Evolutionary conservation across 1,140 invertebrate species (phyloP).

Genomic region (Gryllus bimaculatus): DNA sequence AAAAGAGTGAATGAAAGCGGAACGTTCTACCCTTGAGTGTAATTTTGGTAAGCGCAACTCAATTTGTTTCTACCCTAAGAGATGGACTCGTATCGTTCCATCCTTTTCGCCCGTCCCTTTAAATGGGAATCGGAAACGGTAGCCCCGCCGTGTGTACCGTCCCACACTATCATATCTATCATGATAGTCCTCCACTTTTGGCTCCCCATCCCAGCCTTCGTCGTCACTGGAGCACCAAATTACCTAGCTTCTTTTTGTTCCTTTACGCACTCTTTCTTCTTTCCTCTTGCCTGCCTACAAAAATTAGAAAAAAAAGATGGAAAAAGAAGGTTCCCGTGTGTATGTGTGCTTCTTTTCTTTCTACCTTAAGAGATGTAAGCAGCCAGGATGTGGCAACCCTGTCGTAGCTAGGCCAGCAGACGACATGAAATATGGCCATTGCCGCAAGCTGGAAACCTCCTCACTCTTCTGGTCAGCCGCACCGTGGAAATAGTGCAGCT

Average conservation of each 20-base stretch:
- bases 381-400: slow-evolving; percentile 27
- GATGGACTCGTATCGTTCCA: neutral
- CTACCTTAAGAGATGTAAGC: neutral
- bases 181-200: slow-evolving; percentile 14
- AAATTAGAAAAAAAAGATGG: too few relatives aligned
- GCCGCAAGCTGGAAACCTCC: slow-evolving; percentile 26
- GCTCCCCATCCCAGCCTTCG: neutral
- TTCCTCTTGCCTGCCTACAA: slow-evolving; percentile 1
- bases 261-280: slow-evolving; percentile 10
- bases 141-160: slow-evolving; percentile 8
- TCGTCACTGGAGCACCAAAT: slow-evolving; percentile 16
- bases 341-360: neutral
- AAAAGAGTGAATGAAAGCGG: too few relatives aligned
- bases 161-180: slow-evolving; percentile 21
- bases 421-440: slow-evolving; percentile 32
- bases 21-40: too few relatives aligned
- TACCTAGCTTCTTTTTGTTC: slow-evolving; percentile 13
- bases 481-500: slow-evolving; percentile 14
- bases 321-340: slow-evolving; percentile 7
- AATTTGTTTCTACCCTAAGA: neutral
- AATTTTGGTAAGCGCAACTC: too few relatives aligned
- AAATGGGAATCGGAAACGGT: slow-evolving; percentile 18
- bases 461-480: slow-evolving; percentile 12
- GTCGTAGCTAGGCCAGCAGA: slow-evolving; percentile 24
- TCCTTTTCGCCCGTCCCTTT: neutral